Base-by-base conservation (phyloP, 2,113 vertebrate genomes). In the Mandrillus leucophaeus region DNA sequence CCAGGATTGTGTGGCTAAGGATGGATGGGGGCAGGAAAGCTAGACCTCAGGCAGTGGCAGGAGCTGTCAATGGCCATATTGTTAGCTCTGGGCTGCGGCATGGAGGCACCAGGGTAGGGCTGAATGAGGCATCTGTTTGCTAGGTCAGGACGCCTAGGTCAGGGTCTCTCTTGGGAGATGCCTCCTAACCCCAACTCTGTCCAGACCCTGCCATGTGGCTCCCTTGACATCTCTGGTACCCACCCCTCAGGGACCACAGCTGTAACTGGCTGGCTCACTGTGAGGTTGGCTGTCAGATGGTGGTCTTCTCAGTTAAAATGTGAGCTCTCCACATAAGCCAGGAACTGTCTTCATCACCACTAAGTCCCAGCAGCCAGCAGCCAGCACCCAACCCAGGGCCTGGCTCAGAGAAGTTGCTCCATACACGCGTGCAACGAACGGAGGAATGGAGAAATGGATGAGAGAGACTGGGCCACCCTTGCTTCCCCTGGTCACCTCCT, bases 51-150 rank as follows among this genome's bases (percentile, higher is more conserved):
- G 72, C 17, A 1, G 68, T 4, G 59, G 94, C 57, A 70, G 81
- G 61, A 59, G 68, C 45, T 85, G 16, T 97, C 97, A 98, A 96
- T 94, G 85, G 78, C 81, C 45, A 25, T 57, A 95, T 95, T 98
- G 98, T 98, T 94, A 83, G 52, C 64, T 43, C 76, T 27, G 52
- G 80, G 81, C 90, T 72, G 16, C 0, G 8, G 84, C 4, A 1
- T 72, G 87, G 88, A 92, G 68, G 92, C 0, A 0, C 79, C 90
- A 61, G 70, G 40, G 57, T 30, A 93, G 90, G 92, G 81, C 45
- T 97, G 92, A 98, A 98, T 93, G 95, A 61, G 59, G 81, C 35
- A 0, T 95, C 95, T 98, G 94, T 73, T 84, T 2, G 23, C 23
- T 43, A 59, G 87, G 92, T 92, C 27, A 17, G 82, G 75, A 27